Conservation (phyloP, 2,888 invertebrate species). For the Dugesia japonica region DNA sequence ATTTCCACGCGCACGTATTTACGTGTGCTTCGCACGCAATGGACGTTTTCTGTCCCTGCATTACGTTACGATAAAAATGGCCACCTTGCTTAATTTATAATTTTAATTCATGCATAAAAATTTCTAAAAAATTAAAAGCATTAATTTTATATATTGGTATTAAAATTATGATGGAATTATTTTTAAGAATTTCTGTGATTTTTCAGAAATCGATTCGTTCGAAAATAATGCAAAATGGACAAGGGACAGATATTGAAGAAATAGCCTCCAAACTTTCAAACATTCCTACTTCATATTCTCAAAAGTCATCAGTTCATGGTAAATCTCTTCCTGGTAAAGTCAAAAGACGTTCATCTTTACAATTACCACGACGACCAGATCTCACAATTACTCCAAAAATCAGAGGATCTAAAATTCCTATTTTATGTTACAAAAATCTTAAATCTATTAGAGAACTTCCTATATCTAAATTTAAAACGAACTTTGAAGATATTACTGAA, state of each 20-base stretch:
- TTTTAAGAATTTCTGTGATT: too few species aligned
- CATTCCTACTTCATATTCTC: slow-evolving; percentile 10
- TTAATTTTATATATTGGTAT: too few species aligned
- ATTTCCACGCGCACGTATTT: too few species aligned
- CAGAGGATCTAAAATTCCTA: neutral
- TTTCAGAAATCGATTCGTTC: neutral
- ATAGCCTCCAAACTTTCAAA: neutral
- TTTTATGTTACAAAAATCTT: neutral
- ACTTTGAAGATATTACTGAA: slow-evolving; percentile 10
- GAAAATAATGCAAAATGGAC: neutral
- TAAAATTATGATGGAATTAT: too few species aligned
- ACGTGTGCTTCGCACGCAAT: too few species aligned
- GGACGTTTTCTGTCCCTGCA: too few species aligned
- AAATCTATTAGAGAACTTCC: neutral
- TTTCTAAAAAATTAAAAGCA: too few species aligned
- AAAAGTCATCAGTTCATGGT: neutral
- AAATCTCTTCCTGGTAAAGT: neutral
- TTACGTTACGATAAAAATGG: too few species aligned
- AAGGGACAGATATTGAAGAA: neutral
- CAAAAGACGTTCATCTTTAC: neutral
- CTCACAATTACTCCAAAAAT: neutral
- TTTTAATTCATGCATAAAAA: too few species aligned
- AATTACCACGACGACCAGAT: neutral
- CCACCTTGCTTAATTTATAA: too few species aligned
- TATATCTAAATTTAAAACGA: neutral